Conservation (phyloP, 2,888 invertebrate species). For the Lochmaea crataegi region DNA sequence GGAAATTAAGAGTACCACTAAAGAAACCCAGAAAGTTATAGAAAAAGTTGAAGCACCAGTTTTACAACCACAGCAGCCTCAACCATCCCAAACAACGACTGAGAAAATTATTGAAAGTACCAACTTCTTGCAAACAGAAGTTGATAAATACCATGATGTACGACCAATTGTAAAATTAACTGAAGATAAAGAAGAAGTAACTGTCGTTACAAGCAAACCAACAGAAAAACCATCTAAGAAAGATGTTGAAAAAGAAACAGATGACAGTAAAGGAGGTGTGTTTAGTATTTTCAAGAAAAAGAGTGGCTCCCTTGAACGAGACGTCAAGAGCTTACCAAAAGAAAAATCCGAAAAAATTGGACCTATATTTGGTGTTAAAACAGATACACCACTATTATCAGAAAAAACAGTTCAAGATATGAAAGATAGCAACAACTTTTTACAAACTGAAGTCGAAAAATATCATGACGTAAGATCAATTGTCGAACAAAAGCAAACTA, state of each 20-base stretch:
- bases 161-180: too few relatives aligned
- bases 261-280: conserved; percentile 19
- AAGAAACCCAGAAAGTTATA: too few relatives aligned
- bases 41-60: too few relatives aligned
- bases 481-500: background rate
- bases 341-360: conserved; percentile 4
- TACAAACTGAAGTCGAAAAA: conserved; percentile 39
- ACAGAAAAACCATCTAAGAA: conserved; percentile 16
- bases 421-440: conserved; percentile 16
- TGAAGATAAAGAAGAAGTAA: too few relatives aligned
- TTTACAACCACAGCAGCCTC: too few relatives aligned
- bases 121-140: too few relatives aligned
- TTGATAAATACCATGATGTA: conserved; percentile 47
- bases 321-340: conserved; percentile 17
- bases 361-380: conserved; percentile 6
- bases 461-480: conserved; percentile 46
- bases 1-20: too few relatives aligned
- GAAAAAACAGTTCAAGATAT: conserved; percentile 27
- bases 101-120: too few relatives aligned
- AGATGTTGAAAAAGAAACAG: conserved; percentile 14
- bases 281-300: conserved; percentile 42
- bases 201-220: conserved; percentile 17
- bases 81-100: too few relatives aligned
- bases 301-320: conserved; percentile 25
- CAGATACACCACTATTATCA: conserved; percentile 24